Conservation (phyloP, 2,113 vertebrate species). For the Fregetta grallaria region DNA sequence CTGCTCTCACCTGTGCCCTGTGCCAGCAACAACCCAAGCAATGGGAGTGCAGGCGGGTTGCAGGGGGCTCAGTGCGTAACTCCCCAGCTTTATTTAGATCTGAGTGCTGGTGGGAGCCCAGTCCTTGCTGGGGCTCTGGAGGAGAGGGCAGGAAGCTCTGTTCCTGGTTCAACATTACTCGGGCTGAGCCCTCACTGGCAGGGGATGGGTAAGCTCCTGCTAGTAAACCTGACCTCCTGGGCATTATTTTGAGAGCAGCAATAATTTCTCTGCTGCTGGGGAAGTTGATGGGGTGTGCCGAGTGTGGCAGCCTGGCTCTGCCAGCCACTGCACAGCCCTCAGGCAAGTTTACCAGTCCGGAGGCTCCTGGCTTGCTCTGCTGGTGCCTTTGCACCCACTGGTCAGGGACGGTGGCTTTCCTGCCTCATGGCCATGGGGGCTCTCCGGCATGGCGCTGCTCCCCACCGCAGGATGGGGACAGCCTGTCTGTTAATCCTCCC, state of each 20-base stretch:
- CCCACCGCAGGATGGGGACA: not conserved
- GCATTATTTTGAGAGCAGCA: not conserved
- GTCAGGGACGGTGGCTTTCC: not conserved
- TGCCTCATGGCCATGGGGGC: not conserved
- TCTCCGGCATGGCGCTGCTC: not conserved
- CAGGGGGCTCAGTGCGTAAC: not conserved
- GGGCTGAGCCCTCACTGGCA: not conserved
- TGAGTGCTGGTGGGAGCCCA: not conserved
- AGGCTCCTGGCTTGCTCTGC: fast-evolving
- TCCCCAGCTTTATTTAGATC: not conserved
- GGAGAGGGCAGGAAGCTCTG: not conserved
- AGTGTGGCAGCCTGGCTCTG: not conserved
- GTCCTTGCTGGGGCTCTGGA: fast-evolving
- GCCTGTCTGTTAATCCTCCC: not conserved
- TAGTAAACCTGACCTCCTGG: not conserved
- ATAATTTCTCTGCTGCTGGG: not conserved
- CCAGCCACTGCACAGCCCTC: fast-evolving
- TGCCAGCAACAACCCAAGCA: fast-evolving
- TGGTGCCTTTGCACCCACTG: not conserved
- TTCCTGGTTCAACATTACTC: not conserved
- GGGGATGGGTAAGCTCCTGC: not conserved
- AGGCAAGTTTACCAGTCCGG: not conserved
- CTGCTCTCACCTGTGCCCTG: not conserved
- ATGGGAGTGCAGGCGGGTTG: fast-evolving
- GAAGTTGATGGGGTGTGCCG: not conserved